Evolutionary conservation across 2,888 invertebrate species (phyloP).

Genomic region (Meteorus colon): DNA sequence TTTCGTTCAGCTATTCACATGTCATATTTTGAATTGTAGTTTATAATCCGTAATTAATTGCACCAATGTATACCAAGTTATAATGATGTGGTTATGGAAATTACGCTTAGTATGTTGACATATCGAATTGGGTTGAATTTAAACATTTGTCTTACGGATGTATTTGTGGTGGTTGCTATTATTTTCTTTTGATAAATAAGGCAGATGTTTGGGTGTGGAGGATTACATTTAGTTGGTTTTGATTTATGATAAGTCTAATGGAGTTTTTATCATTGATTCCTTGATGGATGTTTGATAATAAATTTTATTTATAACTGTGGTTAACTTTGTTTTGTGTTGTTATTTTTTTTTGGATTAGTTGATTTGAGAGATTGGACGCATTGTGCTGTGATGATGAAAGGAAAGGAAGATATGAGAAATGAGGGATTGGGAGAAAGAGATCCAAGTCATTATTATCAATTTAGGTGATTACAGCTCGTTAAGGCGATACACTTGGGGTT

Average conservation of each 20-base stretch:
- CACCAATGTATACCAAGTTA: not conserved
- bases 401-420: not conserved
- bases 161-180: not conserved
- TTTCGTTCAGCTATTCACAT: not conserved
- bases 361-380: not conserved
- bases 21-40: not conserved
- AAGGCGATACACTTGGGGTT: conserved; percentile 35
- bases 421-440: conserved; percentile 20
- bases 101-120: not conserved
- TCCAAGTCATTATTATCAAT: conserved; percentile 49
- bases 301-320: too few species aligned
- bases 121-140: not conserved
- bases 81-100: not conserved
- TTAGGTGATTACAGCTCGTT: conserved; percentile 48
- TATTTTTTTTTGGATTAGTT: not conserved
- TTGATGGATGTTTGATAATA: too few species aligned
- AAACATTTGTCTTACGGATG: not conserved
- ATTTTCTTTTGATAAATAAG: not conserved
- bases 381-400: not conserved
- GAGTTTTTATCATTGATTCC: too few species aligned
- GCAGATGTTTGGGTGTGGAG: too few species aligned
- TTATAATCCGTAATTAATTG: not conserved
- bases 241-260: too few species aligned
- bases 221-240: too few species aligned
- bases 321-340: not conserved